A percentile compares a stretch with the other conserved stretches of the same genome.
Evolutionary conservation across 2,113 vertebrate genomes (phyloP).

Genomic region (Callocephalon fimbriatum): DNA sequence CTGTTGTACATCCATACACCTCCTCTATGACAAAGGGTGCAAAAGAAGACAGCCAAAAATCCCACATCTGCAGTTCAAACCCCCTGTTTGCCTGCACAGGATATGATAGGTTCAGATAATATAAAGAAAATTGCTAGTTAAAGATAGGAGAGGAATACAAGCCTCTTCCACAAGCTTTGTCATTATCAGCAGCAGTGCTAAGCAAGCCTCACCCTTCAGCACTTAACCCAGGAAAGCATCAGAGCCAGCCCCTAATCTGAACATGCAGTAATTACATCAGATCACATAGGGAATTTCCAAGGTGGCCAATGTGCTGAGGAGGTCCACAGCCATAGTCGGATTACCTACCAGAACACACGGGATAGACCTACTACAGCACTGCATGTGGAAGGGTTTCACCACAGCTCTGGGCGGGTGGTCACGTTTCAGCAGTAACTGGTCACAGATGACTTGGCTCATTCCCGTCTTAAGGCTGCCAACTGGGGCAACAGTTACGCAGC

Average conservation of each 20-base stretch:
- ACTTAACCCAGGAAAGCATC: neutral
- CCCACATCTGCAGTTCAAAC: neutral
- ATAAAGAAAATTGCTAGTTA: neutral
- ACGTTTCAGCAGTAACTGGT: rapidly evolving
- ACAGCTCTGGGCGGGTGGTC: neutral
- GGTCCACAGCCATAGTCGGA: neutral
- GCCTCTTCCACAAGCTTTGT: neutral
- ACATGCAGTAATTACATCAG: neutral
- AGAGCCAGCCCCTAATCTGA: neutral
- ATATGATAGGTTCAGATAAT: neutral
- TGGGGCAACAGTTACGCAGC: neutral
- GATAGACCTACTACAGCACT: neutral
- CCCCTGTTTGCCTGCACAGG: neutral
- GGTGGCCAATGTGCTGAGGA: neutral
- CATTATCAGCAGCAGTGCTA: neutral
- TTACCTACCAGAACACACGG: neutral
- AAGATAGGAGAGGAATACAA: neutral
- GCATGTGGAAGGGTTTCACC: neutral
- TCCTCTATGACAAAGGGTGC: neutral
- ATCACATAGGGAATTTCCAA: neutral
- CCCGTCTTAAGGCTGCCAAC: neutral
- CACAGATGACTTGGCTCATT: rapidly evolving
- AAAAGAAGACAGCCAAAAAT: neutral
- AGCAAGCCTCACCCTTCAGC: neutral
- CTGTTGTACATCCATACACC: neutral